These are phyloP conservation scores for Menidia beryllina DNA, from an alignment of 2,113 vertebrate species.

Conservation along the genomic window DNA sequence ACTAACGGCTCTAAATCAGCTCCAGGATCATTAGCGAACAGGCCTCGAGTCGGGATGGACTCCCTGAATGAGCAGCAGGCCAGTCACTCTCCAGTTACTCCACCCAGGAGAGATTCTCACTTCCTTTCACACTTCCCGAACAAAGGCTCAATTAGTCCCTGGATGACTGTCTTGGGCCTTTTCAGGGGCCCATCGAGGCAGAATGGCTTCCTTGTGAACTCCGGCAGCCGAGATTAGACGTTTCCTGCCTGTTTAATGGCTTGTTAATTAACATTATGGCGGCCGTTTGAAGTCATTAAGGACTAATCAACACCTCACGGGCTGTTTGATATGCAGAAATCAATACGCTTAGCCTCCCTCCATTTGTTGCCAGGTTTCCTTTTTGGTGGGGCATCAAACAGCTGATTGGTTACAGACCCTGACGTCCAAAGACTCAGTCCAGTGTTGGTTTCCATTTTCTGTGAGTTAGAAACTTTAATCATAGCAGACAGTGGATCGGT, in stretches of 20 bases:
- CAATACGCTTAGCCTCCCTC: conserved; percentile 26
- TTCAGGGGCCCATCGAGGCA: conserved; percentile 31
- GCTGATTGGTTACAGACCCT: neutral
- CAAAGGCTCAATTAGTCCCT: conserved; percentile 62
- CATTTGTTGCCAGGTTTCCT: conserved; percentile 18
- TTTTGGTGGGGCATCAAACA: conserved; percentile 2
- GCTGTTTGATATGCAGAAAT: conserved; percentile 38
- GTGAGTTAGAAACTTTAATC: too few relatives aligned
- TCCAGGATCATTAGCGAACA: conserved; percentile 61
- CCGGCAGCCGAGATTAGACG: conserved; percentile 35
- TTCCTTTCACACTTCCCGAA: conserved; percentile 59
- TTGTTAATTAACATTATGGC: conserved; percentile 58
- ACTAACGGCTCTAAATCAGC: conserved; percentile 56
- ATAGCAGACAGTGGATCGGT: neutral
- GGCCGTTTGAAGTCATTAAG: conserved; percentile 51
- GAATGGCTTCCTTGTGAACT: conserved; percentile 51
- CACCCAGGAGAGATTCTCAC: conserved; percentile 36
- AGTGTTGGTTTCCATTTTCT: neutral
- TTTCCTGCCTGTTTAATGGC: conserved; percentile 39
- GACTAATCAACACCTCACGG: conserved; percentile 48
- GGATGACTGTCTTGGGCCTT: conserved; percentile 38
- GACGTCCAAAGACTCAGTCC: neutral
- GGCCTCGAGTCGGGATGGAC: conserved; percentile 35
- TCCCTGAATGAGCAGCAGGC: conserved; percentile 51
- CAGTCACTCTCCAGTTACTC: conserved; percentile 48